Evolutionary conservation across 1,140 invertebrate genomes (phyloP), one percentile per base, ranked within the genome.

Genomic region (Eriosoma lanigerum): DNA sequence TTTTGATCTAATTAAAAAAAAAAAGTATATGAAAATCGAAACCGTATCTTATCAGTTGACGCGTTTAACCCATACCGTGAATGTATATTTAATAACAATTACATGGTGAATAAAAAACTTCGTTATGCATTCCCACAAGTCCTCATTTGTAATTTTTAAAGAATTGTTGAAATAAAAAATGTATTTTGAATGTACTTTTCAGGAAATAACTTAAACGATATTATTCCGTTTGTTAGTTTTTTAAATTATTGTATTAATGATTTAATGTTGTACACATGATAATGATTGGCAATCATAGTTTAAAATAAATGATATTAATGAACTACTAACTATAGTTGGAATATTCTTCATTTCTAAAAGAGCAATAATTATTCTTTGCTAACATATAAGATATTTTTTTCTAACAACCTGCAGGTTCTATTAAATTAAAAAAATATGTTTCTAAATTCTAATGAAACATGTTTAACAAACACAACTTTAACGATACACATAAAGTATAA

Each of bases 41-140:
- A 68, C 66, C 38, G 21, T 68, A 24, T 17, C 66, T 29, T 48
- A 68, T 68, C 13, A 24, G 21, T 48, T 68, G 13, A 26, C 44
- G 13, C 21, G 46, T 24, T 48, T 68, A 38, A 68, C 66, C 66
- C 44, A 68, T 68, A 48, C 26, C 21, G 44, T 21, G 19, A 48
- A 48, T 26, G 62, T 26, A 62, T 38, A 46, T 24, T n/a, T n/a
- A 64, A 6, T 66, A 46, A 68, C 38, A 68, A 68, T 46, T 68
- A 68, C 21, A 32, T 21, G 32, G 3, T 64, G 10, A 13, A 64
- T 66, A 68, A 68, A 48, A 15, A 48, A 68, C 5, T 68, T 21
- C 66, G 66, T 48, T 15, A 68, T 21, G 44, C 66, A 17, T 68
- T 24, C 15, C 21, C 17, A 68, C 5, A 24, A 68, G 66, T 48